These are phyloP conservation scores for Leucopsar rothschildi DNA, from an alignment of 2,113 vertebrate genomes.

Conservation along the genomic window DNA sequence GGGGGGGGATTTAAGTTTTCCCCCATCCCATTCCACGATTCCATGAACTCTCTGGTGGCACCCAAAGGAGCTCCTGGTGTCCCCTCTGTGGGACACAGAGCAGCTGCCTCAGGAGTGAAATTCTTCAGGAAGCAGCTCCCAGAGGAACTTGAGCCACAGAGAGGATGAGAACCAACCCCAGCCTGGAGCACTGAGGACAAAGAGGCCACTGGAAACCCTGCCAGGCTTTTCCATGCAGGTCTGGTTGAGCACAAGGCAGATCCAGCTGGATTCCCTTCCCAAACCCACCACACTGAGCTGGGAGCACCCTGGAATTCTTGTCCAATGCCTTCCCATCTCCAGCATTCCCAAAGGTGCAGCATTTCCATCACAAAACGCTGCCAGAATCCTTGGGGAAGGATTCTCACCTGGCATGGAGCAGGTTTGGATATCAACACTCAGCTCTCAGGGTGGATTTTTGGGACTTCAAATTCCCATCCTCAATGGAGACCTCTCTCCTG, in stretches of 20 bases:
- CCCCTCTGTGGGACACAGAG: neutral
- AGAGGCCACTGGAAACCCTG: neutral
- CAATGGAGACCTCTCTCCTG: neutral
- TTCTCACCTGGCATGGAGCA: neutral
- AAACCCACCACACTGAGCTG: neutral
- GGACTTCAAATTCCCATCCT: neutral
- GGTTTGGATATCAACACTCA: neutral
- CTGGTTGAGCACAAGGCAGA: neutral
- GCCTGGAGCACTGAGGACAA: neutral
- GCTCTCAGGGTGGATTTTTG: neutral
- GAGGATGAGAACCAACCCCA: neutral
- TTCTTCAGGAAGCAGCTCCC: neutral
- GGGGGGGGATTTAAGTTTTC: neutral
- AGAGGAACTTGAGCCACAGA: neutral
- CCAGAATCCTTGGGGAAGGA: neutral
- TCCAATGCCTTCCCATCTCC: fast-evolving
- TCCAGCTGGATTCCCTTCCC: neutral
- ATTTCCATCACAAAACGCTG: neutral
- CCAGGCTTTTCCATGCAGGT: neutral
- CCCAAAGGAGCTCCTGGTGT: neutral
- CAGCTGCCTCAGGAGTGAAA: neutral
- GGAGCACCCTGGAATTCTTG: neutral
- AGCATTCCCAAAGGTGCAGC: neutral
- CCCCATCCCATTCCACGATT: neutral
- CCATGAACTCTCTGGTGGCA: neutral